phyloP scores from a whole-genome alignment of 2,113 vertebrate genomes.

The Muntiacus reevesi region DNA sequence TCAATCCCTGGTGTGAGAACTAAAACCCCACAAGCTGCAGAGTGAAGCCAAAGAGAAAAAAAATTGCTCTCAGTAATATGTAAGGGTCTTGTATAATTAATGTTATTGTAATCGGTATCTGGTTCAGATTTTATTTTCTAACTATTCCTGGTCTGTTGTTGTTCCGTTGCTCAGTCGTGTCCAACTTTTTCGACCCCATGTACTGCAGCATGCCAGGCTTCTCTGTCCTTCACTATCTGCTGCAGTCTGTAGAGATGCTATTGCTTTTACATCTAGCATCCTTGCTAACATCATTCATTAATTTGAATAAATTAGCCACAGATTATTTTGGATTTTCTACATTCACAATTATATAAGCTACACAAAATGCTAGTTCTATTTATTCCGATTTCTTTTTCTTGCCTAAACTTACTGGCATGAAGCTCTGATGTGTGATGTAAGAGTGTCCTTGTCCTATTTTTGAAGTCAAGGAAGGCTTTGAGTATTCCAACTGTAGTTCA shows the following conservation, averaged over 20 bases:
- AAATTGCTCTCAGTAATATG: background rate
- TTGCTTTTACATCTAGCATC: fast-evolving
- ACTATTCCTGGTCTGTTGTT: background rate
- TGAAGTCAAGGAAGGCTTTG: background rate
- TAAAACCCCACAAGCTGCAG: background rate
- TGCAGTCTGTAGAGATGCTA: background rate
- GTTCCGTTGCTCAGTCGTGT: background rate
- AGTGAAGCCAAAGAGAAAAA: background rate
- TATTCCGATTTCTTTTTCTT: background rate
- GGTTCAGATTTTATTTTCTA: background rate
- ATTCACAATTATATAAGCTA: background rate
- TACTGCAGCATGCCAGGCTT: background rate
- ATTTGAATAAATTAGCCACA: fast-evolving
- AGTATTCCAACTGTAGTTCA: background rate
- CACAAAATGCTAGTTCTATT: background rate
- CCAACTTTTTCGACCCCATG: background rate
- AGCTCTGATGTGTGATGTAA: fast-evolving
- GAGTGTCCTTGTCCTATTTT: background rate
- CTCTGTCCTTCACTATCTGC: background rate
- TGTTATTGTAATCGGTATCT: fast-evolving
- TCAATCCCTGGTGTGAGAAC: background rate
- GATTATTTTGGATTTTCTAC: background rate
- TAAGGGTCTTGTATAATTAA: too few relatives aligned
- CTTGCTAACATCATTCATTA: too few relatives aligned
- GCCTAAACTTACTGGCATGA: too few relatives aligned